Evolutionary conservation across 2,113 vertebrate species (phyloP).

Genomic region (Xyliphius kryptos): DNA sequence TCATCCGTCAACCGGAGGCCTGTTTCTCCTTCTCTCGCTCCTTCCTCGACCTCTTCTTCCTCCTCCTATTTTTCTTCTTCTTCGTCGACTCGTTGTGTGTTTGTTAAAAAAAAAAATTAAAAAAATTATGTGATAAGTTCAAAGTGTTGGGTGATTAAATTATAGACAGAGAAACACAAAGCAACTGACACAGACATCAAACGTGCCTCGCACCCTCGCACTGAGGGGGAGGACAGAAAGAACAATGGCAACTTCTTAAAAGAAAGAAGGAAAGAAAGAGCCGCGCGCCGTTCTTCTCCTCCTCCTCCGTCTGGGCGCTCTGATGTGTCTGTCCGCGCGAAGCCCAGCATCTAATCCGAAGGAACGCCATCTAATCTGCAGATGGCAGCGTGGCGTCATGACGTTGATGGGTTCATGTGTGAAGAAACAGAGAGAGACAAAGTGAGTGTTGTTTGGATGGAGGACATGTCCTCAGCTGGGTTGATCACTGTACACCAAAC

Average conservation of each 20-base stretch:
- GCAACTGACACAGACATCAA: constrained; percentile 62
- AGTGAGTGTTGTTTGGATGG: too few relatives aligned
- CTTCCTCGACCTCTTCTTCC: constrained; percentile 37
- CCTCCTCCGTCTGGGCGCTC: constrained; percentile 37
- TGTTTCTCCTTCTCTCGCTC: constrained; percentile 8
- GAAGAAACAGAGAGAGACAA: not conserved
- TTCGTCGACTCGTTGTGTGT: not conserved
- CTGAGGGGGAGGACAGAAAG: constrained; percentile 49
- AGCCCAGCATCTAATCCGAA: constrained; percentile 21
- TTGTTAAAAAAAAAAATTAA: not conserved
- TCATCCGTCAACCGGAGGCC: not conserved
- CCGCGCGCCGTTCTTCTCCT: constrained; percentile 3
- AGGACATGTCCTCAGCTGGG: too few relatives aligned
- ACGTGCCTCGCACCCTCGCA: constrained; percentile 34
- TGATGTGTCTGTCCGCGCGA: constrained; percentile 55
- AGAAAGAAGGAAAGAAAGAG: constrained; percentile 12
- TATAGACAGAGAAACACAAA: constrained; percentile 55
- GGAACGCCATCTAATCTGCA: constrained; percentile 4
- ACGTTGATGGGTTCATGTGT: constrained; percentile 1
- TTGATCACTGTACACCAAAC: too few relatives aligned
- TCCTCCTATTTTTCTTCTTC: constrained; percentile 1
- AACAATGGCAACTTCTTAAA: constrained; percentile 52
- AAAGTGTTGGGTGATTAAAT: constrained; percentile 63
- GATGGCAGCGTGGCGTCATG: constrained; percentile 40
- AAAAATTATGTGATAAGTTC: constrained; percentile 50